A percentile compares a stretch with the other conserved stretches of the same genome.
Conservation (phyloP, 1,140 invertebrate species). For the Camponotus vicinus region DNA sequence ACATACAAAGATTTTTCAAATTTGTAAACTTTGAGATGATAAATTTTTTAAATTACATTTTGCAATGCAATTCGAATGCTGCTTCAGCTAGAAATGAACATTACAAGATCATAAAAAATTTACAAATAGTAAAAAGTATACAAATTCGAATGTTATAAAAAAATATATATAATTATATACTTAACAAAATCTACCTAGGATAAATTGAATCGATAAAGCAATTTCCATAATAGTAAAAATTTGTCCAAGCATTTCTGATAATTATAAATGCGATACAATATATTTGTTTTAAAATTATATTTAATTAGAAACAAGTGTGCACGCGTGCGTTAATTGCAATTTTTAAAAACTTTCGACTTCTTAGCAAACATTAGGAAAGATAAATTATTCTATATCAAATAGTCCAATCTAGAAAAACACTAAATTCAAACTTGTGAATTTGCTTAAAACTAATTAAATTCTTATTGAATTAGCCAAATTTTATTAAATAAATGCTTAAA, state of each 20-base stretch:
- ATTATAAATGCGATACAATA: conserved; percentile 11
- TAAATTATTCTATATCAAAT: conserved; percentile 7
- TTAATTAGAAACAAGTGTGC: background rate
- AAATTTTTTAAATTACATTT: conserved; percentile 13
- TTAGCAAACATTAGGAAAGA: conserved; percentile 5
- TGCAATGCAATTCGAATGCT: background rate
- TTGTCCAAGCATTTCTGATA: background rate
- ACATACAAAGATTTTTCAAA: background rate
- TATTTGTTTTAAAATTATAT: conserved; percentile 2
- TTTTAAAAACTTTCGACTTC: background rate
- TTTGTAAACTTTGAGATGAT: background rate
- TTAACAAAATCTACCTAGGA: background rate
- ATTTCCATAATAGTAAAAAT: background rate
- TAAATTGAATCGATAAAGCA: background rate
- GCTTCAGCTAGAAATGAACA: background rate
- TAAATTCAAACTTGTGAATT: background rate
- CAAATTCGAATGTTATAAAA: conserved; percentile 1
- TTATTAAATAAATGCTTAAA: background rate
- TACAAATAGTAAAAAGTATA: conserved; percentile 11
- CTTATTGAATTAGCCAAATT: background rate
- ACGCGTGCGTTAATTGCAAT: background rate
- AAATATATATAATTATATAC: background rate
- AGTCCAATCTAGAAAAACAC: background rate
- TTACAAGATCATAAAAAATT: background rate
- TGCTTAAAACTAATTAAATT: background rate